phyloP scores from a whole-genome alignment of 53 echinoderm and acorn worm genomes.

The Echinometra lucunter region DNA sequence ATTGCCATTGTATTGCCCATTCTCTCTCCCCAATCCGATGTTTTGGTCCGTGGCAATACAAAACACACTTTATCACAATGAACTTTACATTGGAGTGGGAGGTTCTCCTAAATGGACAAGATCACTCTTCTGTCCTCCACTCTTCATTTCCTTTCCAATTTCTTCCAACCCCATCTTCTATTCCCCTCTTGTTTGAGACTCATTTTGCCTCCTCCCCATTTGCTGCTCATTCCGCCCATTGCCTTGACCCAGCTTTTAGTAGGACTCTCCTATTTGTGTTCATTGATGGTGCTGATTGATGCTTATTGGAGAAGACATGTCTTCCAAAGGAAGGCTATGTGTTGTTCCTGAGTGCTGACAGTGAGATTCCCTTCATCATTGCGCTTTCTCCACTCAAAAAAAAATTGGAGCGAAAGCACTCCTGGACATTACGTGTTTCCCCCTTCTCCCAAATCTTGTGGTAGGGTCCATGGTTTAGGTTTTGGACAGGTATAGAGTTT shows the following conservation, averaged over 20 bases:
- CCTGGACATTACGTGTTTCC: neutral
- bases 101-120: slow-evolving; percentile 38
- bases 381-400: neutral
- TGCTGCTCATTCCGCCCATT: slow-evolving; percentile 11
- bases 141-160: slow-evolving; percentile 7
- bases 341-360: slow-evolving; percentile 27
- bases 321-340: slow-evolving; percentile 14
- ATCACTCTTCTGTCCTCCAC: slow-evolving; percentile 52
- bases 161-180: neutral
- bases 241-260: slow-evolving; percentile 65
- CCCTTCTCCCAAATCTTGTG: neutral
- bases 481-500: neutral
- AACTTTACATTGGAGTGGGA: slow-evolving; percentile 56
- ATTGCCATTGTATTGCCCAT: neutral
- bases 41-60: slow-evolving; percentile 16
- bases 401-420: neutral
- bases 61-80: slow-evolving; percentile 54
- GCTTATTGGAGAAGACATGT: slow-evolving; percentile 33
- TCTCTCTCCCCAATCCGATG: neutral
- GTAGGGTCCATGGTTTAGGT: neutral
- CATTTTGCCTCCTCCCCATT: slow-evolving; percentile 45
- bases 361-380: slow-evolving; percentile 11
- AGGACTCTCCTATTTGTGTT: slow-evolving; percentile 54
- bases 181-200: neutral
- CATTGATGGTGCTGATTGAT: slow-evolving; percentile 57